Evolutionary conservation across 2,797 vertebrate species (phyloP), one percentile per base, ranked within the genome.

Genomic region (Centropyge bicolor): DNA sequence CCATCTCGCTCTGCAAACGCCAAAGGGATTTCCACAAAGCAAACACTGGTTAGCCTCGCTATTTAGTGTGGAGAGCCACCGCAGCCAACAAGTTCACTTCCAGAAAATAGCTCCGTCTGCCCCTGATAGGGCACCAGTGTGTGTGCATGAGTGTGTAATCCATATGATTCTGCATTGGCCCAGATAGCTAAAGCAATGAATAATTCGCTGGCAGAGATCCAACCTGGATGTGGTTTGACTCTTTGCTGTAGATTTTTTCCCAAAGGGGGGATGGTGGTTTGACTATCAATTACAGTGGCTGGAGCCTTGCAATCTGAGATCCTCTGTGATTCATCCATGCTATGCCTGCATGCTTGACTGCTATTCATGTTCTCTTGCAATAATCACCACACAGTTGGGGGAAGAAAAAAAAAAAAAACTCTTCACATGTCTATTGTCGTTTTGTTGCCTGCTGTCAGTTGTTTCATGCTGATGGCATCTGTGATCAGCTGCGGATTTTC

Each of bases 11-110:
- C 86, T 83, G 86, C 85, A 91, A 90, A 94, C 72, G 88, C 90
- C 91, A 78, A 87, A 92, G 92, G 93, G 94, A 93, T 94, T 95
- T 93, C 94, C 91, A 93, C 93, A 95, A 95, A 95, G 93, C 92
- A 95, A 95, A 95, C 95, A 95, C 87, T 91, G 93, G 94, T 94
- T 95, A 94, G 92, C 92, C 92, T 90, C 83, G 84, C 92, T 91
- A 89, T 92, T 93, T 92, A 88, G 89, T 93, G 93, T 82, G 93
- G 91, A 92, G 90, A 91, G 90, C 89, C 92, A 87, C 89, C 71
- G 65, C 89, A 90, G 91, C 88, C 92, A 88, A 82, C 88, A 89
- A 90, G 89, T 91, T 91, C 84, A 73, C 86, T 93, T 92, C 89
- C 89, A 91, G 82, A 90, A 91, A 93, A 90, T 70, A 84, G 76